Percentiles rank a stretch among this genome's conserved stretches.
phyloP scores from a whole-genome alignment of 2,888 invertebrate genomes.

The Synergus itoensis region DNA sequence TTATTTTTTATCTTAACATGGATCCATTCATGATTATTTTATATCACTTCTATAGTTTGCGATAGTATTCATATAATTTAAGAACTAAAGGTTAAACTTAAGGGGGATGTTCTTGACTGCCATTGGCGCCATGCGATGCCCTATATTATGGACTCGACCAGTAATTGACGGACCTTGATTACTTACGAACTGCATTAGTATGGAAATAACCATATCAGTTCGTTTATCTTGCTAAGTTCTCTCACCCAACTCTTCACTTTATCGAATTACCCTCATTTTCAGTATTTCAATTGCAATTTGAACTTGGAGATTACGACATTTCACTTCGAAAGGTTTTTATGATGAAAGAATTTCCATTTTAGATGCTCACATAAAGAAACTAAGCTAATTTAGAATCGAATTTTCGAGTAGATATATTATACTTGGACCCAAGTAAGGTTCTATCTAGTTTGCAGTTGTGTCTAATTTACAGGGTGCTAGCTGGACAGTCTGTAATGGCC shows the following conservation, averaged over 20 bases:
- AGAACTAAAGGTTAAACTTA: neutral
- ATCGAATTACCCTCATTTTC: neutral
- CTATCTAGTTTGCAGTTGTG: no score
- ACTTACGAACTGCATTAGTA: conserved; percentile 12
- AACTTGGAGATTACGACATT: neutral
- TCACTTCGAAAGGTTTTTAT: neutral
- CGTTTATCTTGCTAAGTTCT: neutral
- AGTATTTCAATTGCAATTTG: neutral
- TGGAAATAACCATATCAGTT: conserved; percentile 30
- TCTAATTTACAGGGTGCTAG: no score
- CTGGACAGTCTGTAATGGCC: no score
- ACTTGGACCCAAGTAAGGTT: no score
- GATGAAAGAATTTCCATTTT: conserved; percentile 8
- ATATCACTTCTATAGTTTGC: neutral
- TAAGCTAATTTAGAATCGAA: neutral
- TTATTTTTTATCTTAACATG: conserved; percentile 25
- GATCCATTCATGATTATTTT: conserved; percentile 14
- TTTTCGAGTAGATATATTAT: no score
- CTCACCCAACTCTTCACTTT: conserved; percentile 4
- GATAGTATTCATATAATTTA: conserved; percentile 2
- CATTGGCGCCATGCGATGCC: conserved; percentile 22
- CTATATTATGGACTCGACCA: conserved; percentile 28
- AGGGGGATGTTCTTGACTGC: conserved; percentile 14
- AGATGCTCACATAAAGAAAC: neutral
- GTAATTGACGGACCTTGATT: conserved; percentile 34